Conservation (phyloP, 1,140 invertebrate genomes). For the Temnothorax longispinosus region DNA sequence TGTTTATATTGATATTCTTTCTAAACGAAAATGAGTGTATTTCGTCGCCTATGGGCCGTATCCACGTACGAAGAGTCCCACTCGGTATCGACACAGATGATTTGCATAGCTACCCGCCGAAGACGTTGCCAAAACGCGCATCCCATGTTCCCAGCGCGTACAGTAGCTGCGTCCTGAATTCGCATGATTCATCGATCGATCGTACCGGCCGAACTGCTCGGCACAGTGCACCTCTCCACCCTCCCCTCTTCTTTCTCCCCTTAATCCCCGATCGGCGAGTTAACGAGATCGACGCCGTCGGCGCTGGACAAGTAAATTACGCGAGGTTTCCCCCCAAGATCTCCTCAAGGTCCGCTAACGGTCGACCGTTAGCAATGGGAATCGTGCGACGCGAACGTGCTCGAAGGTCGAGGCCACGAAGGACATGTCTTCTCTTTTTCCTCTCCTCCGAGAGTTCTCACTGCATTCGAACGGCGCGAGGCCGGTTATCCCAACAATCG, state of each 20-base stretch:
- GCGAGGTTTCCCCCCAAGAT: conserved; percentile 73
- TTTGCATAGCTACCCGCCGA: conserved; percentile 78
- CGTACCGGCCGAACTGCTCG: conserved; percentile 55
- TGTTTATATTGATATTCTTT: neutral
- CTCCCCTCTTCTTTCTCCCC: conserved; percentile 46
- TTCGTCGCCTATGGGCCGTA: neutral
- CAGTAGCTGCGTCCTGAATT: conserved; percentile 49
- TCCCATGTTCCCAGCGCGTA: conserved; percentile 36
- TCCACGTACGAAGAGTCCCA: no score
- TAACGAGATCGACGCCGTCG: conserved; percentile 78
- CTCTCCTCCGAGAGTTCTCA: neutral
- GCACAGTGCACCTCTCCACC: conserved; percentile 19
- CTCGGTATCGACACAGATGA: conserved; percentile 62
- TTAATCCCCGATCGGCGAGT: conserved; percentile 71
- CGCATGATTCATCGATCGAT: conserved; percentile 71
- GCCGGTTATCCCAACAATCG: neutral
- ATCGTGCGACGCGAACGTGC: conserved; percentile 39
- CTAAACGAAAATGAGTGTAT: neutral
- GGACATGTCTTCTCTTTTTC: conserved; percentile 17
- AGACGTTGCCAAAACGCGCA: conserved; percentile 32
- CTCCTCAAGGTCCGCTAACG: conserved; percentile 81
- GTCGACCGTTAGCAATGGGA: conserved; percentile 79
- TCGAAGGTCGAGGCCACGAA: conserved; percentile 62
- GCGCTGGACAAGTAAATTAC: conserved; percentile 84
- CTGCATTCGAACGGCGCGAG: neutral